These are phyloP conservation scores for Siniperca chuatsi DNA, from an alignment of 2,113 vertebrate species.

Conservation along the genomic window DNA sequence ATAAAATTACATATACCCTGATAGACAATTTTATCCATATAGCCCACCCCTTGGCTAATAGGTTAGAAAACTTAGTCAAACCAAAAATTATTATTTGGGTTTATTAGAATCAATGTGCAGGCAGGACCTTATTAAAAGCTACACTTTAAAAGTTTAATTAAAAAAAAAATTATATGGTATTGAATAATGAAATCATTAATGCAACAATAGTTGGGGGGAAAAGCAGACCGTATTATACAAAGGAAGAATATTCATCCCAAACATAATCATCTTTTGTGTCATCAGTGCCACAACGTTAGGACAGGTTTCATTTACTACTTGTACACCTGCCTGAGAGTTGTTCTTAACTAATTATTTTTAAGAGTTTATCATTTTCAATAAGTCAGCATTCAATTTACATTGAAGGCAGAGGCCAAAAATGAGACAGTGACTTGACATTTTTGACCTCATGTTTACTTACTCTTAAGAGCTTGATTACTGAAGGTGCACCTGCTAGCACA, in stretches of 20 bases:
- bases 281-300: not conserved
- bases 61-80: not conserved
- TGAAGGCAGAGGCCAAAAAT: too few relatives aligned
- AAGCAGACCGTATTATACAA: not conserved
- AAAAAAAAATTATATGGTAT: not conserved
- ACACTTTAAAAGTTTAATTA: not conserved
- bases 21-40: not conserved
- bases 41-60: not conserved
- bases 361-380: not conserved
- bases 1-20: not conserved
- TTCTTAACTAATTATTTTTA: not conserved
- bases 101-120: slow-evolving; percentile 28
- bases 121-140: not conserved
- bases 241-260: not conserved
- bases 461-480: not conserved
- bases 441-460: not conserved
- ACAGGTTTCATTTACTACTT: not conserved
- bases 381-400: not conserved
- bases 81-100: not conserved
- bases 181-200: slow-evolving; percentile 13
- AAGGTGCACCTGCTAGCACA: not conserved
- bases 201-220: not conserved
- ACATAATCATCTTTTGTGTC: not conserved
- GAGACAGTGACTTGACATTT: not conserved
- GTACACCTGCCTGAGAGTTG: not conserved